A percentile compares a stretch with the other conserved stretches of the same genome.
These are phyloP conservation scores for Diplosoma virens DNA, from an alignment of 23 tunicate species.

Conservation along the genomic window DNA sequence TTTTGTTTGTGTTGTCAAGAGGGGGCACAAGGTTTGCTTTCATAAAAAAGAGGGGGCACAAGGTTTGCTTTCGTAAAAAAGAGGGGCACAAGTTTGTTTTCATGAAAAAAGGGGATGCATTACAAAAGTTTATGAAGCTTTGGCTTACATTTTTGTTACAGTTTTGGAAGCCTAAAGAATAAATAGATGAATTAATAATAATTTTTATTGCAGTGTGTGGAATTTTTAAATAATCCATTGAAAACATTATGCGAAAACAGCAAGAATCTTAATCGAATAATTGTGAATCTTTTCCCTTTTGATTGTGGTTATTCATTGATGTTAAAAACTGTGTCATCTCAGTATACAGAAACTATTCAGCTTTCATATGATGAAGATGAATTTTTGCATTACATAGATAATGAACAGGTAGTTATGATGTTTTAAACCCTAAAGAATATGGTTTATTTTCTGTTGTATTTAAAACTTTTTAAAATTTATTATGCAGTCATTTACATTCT, in stretches of 20 bases:
- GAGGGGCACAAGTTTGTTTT: too few species aligned
- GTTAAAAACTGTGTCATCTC: conserved; percentile 32
- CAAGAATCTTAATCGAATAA: conserved; percentile 39
- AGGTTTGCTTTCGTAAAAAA: too few species aligned
- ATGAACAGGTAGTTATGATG: conserved; percentile 54
- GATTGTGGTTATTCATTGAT: conserved; percentile 72
- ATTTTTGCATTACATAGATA: conserved; percentile 69
- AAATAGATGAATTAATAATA: too few species aligned
- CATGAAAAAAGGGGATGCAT: too few species aligned
- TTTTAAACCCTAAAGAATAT: neutral
- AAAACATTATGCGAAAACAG: conserved; percentile 9
- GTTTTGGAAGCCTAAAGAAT: too few species aligned
- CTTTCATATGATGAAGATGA: conserved; percentile 79
- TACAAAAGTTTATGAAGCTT: too few species aligned
- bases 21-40: too few species aligned
- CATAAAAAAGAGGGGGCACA: too few species aligned
- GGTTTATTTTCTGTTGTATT: neutral
- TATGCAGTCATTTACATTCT: too few species aligned
- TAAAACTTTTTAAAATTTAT: too few species aligned
- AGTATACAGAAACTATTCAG: conserved; percentile 47
- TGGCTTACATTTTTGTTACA: too few species aligned
- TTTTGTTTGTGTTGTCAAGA: too few species aligned
- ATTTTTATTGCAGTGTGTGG: conserved; percentile 29
- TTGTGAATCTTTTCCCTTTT: conserved; percentile 81
- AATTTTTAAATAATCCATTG: conserved; percentile 20